These are phyloP conservation scores for Cecropterus lyciades DNA, from an alignment of 1,140 invertebrate species.

Conservation along the genomic window DNA sequence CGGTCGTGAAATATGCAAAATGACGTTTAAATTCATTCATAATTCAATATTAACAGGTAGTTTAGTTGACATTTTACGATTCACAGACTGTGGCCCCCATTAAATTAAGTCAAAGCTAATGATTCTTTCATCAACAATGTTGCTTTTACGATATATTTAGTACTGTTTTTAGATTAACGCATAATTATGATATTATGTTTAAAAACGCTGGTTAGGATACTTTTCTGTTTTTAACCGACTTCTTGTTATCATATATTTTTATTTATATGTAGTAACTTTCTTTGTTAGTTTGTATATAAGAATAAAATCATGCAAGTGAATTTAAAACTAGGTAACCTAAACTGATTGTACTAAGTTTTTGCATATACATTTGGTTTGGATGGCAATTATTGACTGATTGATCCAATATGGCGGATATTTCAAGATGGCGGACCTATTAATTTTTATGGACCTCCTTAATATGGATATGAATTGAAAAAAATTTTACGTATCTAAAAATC, in stretches of 20 bases:
- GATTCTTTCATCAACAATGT: conserved; percentile 51
- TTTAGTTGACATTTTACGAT: conserved; percentile 64
- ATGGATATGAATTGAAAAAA: no score
- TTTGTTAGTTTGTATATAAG: no score
- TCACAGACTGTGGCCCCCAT: conserved; percentile 46
- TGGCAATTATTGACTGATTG: no score
- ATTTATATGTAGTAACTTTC: not conserved
- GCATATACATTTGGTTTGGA: no score
- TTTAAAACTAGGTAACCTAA: no score
- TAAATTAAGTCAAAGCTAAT: conserved; percentile 51
- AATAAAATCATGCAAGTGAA: no score
- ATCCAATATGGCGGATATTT: no score
- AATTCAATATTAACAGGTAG: conserved; percentile 64
- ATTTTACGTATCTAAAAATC: no score
- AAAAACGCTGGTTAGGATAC: conserved; percentile 1
- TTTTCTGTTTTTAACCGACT: not conserved
- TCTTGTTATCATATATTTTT: no score
- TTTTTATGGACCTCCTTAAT: no score
- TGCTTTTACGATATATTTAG: conserved; percentile 52
- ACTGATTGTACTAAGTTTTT: no score
- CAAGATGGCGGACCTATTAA: no score
- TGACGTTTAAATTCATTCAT: conserved; percentile 50
- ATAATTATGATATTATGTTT: conserved; percentile 11
- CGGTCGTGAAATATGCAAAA: conserved; percentile 50
- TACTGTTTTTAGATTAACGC: conserved; percentile 23